Percentiles rank a stretch among this genome's conserved stretches.
Conservation (phyloP, 2,888 invertebrate species). For the Cantharis rustica region DNA sequence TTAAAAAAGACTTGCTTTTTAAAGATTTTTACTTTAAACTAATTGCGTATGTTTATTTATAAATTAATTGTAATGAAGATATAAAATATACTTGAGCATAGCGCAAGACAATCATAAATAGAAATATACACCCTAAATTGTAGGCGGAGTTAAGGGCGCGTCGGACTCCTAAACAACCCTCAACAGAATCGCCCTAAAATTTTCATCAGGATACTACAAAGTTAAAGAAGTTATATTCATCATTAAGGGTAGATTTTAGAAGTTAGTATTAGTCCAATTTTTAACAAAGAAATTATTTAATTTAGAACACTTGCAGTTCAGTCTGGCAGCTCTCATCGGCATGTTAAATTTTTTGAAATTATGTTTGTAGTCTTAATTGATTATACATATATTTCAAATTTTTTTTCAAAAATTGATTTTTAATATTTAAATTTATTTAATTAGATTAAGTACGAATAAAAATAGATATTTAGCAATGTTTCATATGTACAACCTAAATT, state of each 20-base stretch:
- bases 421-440: too few species aligned
- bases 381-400: too few species aligned
- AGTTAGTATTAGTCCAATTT: background rate
- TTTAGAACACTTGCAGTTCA: background rate
- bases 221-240: background rate
- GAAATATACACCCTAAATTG: slow-evolving; percentile 6
- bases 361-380: too few species aligned
- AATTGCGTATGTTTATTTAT: too few species aligned
- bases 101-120: slow-evolving; percentile 8
- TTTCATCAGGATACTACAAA: slow-evolving; percentile 14
- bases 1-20: too few species aligned
- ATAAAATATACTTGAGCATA: background rate
- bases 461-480: too few species aligned
- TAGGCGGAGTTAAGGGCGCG: slow-evolving; percentile 23
- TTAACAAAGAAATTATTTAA: background rate
- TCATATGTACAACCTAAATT: too few species aligned
- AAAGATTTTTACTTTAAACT: too few species aligned
- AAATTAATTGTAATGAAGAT: background rate
- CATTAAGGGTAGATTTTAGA: background rate
- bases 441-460: too few species aligned
- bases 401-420: too few species aligned
- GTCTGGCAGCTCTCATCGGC: background rate
- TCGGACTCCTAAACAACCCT: slow-evolving; percentile 14
- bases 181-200: slow-evolving; percentile 14
- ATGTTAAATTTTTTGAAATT: background rate